Conservation (phyloP, 2,113 vertebrate species). For the Gopherus flavomarginatus region DNA sequence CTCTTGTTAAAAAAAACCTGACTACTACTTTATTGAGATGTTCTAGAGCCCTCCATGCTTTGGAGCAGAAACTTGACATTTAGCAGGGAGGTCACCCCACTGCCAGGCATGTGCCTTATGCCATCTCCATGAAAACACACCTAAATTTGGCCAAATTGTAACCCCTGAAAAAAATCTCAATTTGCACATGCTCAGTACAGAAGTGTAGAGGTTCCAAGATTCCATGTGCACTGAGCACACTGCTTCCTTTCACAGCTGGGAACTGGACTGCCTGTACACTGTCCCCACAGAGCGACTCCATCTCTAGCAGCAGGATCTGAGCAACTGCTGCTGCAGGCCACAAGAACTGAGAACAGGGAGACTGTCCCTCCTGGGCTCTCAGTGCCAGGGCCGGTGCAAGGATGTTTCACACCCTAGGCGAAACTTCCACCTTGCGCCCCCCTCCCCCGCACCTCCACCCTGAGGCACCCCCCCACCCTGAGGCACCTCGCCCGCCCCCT, state of each 20-base stretch:
- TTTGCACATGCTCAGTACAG: background rate
- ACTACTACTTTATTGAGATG: background rate
- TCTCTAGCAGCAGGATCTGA: background rate
- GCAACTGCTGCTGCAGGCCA: background rate
- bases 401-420: too few species aligned
- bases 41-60: background rate
- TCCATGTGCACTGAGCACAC: background rate
- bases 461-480: too few species aligned
- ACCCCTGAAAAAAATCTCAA: background rate
- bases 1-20: background rate
- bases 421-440: too few species aligned
- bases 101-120: background rate
- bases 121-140: background rate
- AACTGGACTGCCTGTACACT: background rate
- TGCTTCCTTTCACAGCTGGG: background rate
- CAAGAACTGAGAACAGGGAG: background rate
- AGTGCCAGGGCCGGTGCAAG: too few species aligned
- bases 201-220: background rate
- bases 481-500: too few species aligned
- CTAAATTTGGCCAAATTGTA: background rate
- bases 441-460: too few species aligned
- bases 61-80: background rate
- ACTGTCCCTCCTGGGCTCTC: background rate
- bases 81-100: background rate
- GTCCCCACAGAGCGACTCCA: background rate